Evolutionary conservation across 30 jellyfish, hydroid and myxozoan species (phyloP).

Genomic region (Aurelia sp.): DNA sequence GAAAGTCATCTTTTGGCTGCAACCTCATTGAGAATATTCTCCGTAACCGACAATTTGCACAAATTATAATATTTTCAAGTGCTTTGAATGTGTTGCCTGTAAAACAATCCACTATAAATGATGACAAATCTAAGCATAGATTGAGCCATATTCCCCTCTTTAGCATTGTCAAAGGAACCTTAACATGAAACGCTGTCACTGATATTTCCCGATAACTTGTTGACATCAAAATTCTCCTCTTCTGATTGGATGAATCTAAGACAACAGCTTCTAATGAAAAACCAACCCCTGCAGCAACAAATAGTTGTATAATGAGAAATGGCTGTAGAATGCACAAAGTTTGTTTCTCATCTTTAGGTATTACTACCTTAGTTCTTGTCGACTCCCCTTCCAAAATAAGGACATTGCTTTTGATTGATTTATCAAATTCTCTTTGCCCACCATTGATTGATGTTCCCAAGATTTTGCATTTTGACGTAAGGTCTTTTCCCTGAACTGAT

Average conservation of each 20-base stretch:
- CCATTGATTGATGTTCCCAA: constrained; percentile 62
- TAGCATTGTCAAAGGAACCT: constrained; percentile 69
- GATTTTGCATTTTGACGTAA: constrained; percentile 70
- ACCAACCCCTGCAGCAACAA: constrained; percentile 63
- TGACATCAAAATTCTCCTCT: constrained; percentile 80
- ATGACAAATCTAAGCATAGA: constrained; percentile 74
- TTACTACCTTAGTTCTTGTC: constrained; percentile 60
- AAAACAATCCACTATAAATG: constrained; percentile 65
- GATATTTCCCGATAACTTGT: constrained; percentile 75
- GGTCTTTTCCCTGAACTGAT: constrained; percentile 81
- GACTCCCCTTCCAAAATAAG: constrained; percentile 88
- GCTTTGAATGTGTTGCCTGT: constrained; percentile 54
- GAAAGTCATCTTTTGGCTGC: constrained; percentile 68
- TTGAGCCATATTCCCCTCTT: constrained; percentile 77
- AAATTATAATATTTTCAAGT: constrained; percentile 68
- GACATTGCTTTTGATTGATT: constrained; percentile 66
- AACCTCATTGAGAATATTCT: constrained; percentile 72
- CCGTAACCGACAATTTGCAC: constrained; percentile 86
- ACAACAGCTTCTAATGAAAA: constrained; percentile 74
- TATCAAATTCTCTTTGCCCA: constrained; percentile 77
- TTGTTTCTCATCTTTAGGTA: constrained; percentile 86
- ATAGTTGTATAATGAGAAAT: constrained; percentile 71
- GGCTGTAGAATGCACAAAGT: constrained; percentile 71
- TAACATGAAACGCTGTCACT: constrained; percentile 90
- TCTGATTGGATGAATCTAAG: constrained; percentile 59